phyloP scores from a whole-genome alignment of 2,113 vertebrate genomes.

The Motacilla alba region DNA sequence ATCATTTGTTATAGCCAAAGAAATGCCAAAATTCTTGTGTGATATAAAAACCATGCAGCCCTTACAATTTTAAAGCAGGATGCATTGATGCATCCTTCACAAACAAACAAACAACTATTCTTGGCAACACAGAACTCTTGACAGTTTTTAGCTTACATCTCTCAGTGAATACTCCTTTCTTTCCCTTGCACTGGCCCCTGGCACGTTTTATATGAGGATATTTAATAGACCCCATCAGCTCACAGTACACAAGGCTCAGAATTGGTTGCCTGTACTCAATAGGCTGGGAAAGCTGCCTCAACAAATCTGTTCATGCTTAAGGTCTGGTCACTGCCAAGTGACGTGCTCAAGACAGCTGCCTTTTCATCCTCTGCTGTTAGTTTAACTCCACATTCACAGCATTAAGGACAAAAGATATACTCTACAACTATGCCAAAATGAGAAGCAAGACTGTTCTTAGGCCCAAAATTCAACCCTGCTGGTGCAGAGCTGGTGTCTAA shows the following conservation, averaged over 20 bases:
- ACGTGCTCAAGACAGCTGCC: conserved; percentile 25
- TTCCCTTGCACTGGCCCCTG: conserved; percentile 28
- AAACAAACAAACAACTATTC: background rate
- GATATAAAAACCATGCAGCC: background rate
- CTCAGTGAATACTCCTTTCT: background rate
- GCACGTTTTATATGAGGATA: conserved; percentile 17
- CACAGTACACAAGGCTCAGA: background rate
- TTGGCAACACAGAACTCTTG: background rate
- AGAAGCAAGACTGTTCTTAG: background rate
- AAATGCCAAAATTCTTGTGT: background rate
- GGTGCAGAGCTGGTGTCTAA: background rate
- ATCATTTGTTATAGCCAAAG: background rate
- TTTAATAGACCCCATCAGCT: conserved; percentile 60
- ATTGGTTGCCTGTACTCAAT: background rate
- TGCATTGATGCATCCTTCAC: background rate
- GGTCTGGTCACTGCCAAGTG: conserved; percentile 32
- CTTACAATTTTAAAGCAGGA: background rate
- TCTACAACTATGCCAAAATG: background rate
- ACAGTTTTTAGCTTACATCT: background rate
- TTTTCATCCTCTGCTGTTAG: conserved; percentile 23
- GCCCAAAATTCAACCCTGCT: background rate
- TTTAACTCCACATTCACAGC: background rate
- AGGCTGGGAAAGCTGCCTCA: background rate
- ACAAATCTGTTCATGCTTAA: conserved; percentile 61
- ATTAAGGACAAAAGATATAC: background rate